Percentiles rank a stretch among this genome's conserved stretches.
phyloP scores from a whole-genome alignment of 2,797 vertebrate species.

The Enteromius radiatus region DNA sequence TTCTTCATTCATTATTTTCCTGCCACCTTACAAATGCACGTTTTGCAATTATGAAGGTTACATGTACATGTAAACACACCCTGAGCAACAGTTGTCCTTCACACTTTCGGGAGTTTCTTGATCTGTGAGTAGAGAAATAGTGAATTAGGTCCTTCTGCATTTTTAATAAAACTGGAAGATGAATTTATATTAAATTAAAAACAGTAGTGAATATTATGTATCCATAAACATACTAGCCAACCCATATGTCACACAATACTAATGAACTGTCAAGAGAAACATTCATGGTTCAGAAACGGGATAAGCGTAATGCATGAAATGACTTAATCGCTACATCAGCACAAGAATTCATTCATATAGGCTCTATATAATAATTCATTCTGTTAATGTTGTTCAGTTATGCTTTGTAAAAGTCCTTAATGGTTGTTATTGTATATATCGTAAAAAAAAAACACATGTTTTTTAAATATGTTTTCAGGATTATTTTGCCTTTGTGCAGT shows the following conservation, averaged over 20 bases:
- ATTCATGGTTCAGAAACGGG: background rate
- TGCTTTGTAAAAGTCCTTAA: no score
- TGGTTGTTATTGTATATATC: no score
- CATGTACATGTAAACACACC: background rate
- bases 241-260: background rate
- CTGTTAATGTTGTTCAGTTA: no score
- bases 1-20: background rate
- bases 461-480: no score
- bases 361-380: no score
- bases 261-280: background rate
- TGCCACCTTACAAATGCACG: background rate
- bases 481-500: no score
- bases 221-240: background rate
- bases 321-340: background rate
- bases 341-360: no score
- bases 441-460: no score
- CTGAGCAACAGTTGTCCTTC: background rate
- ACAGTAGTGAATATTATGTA: background rate
- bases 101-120: background rate
- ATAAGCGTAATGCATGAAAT: background rate
- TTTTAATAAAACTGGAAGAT: background rate
- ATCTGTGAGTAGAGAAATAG: background rate
- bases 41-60: background rate
- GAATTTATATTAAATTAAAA: background rate
- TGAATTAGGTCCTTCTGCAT: background rate